Evolutionary conservation across 2,113 vertebrate genomes (phyloP).

Genomic region (Forbesichthys papilliferus): DNA sequence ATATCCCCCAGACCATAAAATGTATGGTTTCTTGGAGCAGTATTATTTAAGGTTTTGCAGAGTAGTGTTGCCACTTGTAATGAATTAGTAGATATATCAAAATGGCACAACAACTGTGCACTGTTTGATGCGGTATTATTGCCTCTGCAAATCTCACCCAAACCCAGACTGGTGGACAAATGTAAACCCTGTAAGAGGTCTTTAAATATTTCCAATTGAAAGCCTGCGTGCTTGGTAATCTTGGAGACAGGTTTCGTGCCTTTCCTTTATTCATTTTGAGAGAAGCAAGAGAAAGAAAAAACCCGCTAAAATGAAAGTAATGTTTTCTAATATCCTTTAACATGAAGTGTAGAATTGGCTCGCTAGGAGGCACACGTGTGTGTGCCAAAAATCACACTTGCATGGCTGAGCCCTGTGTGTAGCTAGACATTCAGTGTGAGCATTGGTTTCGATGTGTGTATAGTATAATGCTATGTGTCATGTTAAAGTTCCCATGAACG

Average conservation of each 20-base stretch:
- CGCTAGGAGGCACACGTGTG: conserved; percentile 11
- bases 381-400: conserved; percentile 65
- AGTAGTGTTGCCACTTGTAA: conserved; percentile 11
- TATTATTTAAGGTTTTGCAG: conserved; percentile 5
- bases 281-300: conserved; percentile 33
- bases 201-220: conserved; percentile 42
- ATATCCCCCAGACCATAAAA: too few relatives aligned
- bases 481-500: too few relatives aligned
- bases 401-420: conserved; percentile 29
- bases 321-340: conserved; percentile 56
- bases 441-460: too few relatives aligned
- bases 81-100: conserved; percentile 1
- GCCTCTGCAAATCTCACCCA: conserved; percentile 42
- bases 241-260: conserved; percentile 22
- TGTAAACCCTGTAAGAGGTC: conserved; percentile 20
- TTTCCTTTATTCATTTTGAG: conserved; percentile 19
- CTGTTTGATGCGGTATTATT: conserved; percentile 7
- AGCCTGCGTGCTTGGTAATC: conserved; percentile 25
- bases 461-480: too few relatives aligned
- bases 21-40: not conserved
- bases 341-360: conserved; percentile 35
- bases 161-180: conserved; percentile 25
- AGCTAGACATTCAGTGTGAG: too few relatives aligned
- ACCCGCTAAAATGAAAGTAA: conserved; percentile 31
- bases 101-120: not conserved